Evolutionary conservation across 1,140 invertebrate species (phyloP).

Genomic region (Sarcophaga bullata): DNA sequence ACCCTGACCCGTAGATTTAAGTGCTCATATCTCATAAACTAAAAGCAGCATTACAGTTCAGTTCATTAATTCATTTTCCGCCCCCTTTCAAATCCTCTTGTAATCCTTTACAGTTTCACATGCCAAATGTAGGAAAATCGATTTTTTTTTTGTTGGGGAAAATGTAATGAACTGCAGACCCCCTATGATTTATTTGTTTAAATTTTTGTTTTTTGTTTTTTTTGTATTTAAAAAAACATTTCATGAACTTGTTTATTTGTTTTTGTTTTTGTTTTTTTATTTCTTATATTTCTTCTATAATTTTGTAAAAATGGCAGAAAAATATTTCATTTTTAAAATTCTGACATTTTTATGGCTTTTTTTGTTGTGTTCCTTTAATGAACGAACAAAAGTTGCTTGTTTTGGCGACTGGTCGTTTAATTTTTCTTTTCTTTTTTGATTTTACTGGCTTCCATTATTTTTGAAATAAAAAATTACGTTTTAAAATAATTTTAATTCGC

Average conservation of each 20-base stretch:
- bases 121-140: background rate
- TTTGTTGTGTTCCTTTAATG: background rate
- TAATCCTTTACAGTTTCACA: too few relatives aligned
- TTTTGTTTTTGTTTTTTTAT: background rate
- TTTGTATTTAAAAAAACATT: background rate
- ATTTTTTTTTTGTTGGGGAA: background rate
- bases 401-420: background rate
- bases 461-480: background rate
- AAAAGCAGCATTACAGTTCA: too few relatives aligned
- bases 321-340: background rate
- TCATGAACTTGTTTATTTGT: constrained; percentile 14
- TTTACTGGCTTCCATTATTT: background rate
- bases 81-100: too few relatives aligned
- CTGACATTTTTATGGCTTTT: background rate
- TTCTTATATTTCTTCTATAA: background rate
- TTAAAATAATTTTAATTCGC: background rate
- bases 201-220: too few relatives aligned
- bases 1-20: too few relatives aligned
- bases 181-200: constrained; percentile 8
- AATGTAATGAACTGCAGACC: background rate
- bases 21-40: too few relatives aligned
- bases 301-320: constrained; percentile 3
- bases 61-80: too few relatives aligned
- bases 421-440: background rate
- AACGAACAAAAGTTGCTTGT: background rate